phyloP scores from a whole-genome alignment of 2,797 vertebrate species.

The Lagodon rhomboides region DNA sequence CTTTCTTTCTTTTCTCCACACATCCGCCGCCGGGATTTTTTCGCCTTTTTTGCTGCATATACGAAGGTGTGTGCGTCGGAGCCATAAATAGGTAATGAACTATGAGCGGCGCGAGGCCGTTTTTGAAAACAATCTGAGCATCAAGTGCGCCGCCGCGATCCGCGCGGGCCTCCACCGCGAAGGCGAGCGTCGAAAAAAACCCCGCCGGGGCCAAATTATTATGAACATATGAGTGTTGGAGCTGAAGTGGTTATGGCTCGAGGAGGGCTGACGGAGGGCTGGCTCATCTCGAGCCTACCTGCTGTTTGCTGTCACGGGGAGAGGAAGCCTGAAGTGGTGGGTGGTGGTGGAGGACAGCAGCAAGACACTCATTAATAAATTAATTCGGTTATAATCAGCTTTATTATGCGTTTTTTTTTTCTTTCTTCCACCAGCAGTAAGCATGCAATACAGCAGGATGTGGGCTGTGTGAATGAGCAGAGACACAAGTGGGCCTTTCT shows the following conservation, averaged over 20 bases:
- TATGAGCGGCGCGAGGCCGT: slow-evolving; percentile 64
- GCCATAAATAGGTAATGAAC: slow-evolving; percentile 80
- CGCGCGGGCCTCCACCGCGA: slow-evolving; percentile 46
- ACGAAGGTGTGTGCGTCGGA: slow-evolving; percentile 81
- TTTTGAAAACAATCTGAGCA: slow-evolving; percentile 71
- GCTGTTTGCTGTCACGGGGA: slow-evolving; percentile 59
- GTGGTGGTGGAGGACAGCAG: slow-evolving; percentile 39
- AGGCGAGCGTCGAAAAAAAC: too few relatives aligned
- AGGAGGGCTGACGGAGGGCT: slow-evolving; percentile 32
- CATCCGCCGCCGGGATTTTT: slow-evolving; percentile 47
- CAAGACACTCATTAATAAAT: slow-evolving; percentile 68
- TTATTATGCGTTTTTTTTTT: slow-evolving; percentile 31
- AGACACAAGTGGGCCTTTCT: slow-evolving; percentile 41
- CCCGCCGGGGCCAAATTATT: slow-evolving; percentile 44
- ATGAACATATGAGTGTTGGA: slow-evolving; percentile 32
- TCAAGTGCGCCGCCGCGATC: slow-evolving; percentile 66
- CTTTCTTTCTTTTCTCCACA: background rate
- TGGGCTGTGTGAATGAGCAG: slow-evolving; percentile 26
- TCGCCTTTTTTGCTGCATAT: slow-evolving; percentile 78
- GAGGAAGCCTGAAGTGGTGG: slow-evolving; percentile 42
- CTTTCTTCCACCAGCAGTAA: slow-evolving; percentile 25
- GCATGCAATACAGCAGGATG: slow-evolving; percentile 18
- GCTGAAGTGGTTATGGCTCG: slow-evolving; percentile 45
- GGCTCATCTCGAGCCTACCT: slow-evolving; percentile 45
- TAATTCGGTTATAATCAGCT: slow-evolving; percentile 48